Base-by-base conservation (phyloP, 30 jellyfish, hydroid and myxozoan species). In the Haliclystus octoradiatus region DNA sequence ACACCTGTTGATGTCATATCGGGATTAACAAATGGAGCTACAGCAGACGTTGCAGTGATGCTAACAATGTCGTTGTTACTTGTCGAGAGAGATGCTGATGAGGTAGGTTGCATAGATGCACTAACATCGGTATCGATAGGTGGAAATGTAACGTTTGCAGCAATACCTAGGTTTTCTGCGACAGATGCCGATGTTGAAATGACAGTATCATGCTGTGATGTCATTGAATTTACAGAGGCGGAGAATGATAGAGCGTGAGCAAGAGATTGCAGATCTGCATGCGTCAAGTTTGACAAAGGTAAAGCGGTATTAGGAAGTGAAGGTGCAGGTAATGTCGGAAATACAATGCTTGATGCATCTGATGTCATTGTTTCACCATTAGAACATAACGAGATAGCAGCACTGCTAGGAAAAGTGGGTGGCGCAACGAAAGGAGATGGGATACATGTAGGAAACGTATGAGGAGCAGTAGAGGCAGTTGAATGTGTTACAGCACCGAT, bases 1-100 rank as follows among this genome's bases (percentile, higher is more conserved):
- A 89, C 95, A 29, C 98, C 98, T 5, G 98, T 89, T 2, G 98
- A 89, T n/a, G 98, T 82, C 51, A 89, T 88, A 65, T 89, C 81
- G 33, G 95, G 79, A 26, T 74, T 66, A 31, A 87, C 81, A 50
- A 83, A 47, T 28, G 88, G 63, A 15, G 79, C 91, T 29, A 70
- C 90, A 40, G 81, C 77, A 2, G 95, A 26, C 66, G 53, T 33
- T 3, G 63, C 75, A 49, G 40, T 13, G 1, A 83, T 70, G n/a
- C 89, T 35, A 25, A 81, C 71, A 40, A 40, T 40, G 57, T 40
- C 57, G n/a, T n/a, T n/a, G n/a, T n/a, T n/a, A n/a, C n/a, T n/a
- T n/a, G n/a, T n/a, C 57, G 57, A 9, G 14, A 40, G 19, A 5
- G 57, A 19, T 19, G 19, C 9, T 40, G 57, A 9, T 19, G 57